Conservation (phyloP, 2,888 invertebrate species). For the Cephus nigrinus region DNA sequence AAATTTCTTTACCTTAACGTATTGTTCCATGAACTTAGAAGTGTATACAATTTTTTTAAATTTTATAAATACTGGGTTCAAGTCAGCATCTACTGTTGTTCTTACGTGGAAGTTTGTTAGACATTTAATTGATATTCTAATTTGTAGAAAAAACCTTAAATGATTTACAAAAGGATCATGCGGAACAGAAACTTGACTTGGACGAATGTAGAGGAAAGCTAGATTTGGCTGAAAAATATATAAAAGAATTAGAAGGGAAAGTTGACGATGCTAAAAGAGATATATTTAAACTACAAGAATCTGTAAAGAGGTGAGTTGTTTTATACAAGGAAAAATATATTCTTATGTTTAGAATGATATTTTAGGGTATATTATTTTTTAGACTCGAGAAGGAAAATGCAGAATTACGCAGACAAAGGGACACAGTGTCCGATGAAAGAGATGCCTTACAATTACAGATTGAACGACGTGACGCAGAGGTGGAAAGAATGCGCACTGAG, state of each 20-base stretch:
- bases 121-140: background rate
- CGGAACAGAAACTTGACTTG: conserved; percentile 73
- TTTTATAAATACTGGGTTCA: background rate
- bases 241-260: conserved; percentile 74
- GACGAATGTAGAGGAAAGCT: conserved; percentile 75
- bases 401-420: conserved; percentile 77
- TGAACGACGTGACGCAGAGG: conserved; percentile 78
- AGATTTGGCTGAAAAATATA: conserved; percentile 72
- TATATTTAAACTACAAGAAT: conserved; percentile 74
- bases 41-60: background rate
- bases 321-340: background rate
- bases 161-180: conserved; percentile 69
- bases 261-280: conserved; percentile 74
- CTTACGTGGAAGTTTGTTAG: background rate
- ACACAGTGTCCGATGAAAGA: conserved; percentile 79
- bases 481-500: conserved; percentile 79
- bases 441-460: conserved; percentile 79
- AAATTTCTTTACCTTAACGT: background rate
- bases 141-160: conserved; percentile 71
- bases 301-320: conserved; percentile 68
- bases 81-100: background rate
- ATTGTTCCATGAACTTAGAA: background rate
- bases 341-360: background rate
- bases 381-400: conserved; percentile 74
- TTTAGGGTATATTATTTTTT: conserved; percentile 5